These are phyloP conservation scores for Urophycis tenuis DNA, from an alignment of 2,797 vertebrate genomes.

Conservation along the genomic window DNA sequence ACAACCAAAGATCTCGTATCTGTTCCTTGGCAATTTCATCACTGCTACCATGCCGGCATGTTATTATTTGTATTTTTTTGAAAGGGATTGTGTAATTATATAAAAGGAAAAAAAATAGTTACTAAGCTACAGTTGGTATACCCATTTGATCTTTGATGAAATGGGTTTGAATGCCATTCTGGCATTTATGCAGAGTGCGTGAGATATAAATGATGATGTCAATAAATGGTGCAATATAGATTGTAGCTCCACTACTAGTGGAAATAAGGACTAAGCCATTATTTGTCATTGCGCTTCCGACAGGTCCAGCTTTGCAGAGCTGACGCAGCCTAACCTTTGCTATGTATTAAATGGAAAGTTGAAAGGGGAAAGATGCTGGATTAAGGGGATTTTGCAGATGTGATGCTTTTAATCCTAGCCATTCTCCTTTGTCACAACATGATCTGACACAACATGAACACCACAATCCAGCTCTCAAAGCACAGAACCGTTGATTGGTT, in stretches of 20 bases:
- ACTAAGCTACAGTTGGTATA: background rate
- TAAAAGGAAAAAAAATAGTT: background rate
- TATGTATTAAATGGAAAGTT: conserved; percentile 73
- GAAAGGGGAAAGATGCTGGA: conserved; percentile 53
- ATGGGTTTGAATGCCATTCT: background rate
- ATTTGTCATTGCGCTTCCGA: conserved; percentile 65
- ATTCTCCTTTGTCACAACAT: conserved; percentile 58
- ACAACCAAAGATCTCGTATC: background rate
- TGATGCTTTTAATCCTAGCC: conserved; percentile 67
- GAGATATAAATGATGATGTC: background rate
- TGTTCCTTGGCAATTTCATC: background rate
- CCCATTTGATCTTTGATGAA: background rate
- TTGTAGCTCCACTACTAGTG: background rate
- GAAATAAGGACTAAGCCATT: conserved; percentile 61
- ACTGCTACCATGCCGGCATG: background rate
- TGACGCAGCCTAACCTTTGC: conserved; percentile 60
- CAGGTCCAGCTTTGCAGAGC: conserved; percentile 55
- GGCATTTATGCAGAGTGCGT: background rate
- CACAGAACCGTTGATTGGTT: background rate
- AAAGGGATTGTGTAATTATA: background rate
- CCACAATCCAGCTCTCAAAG: conserved; percentile 3
- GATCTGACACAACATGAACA: conserved; percentile 15
- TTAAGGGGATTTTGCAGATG: conserved; percentile 69
- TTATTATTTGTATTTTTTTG: background rate
- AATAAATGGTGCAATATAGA: background rate